Evolutionary conservation across 1,140 invertebrate species (phyloP), one percentile per base, ranked within the genome.

Genomic region (Drosophila kikkawai): DNA sequence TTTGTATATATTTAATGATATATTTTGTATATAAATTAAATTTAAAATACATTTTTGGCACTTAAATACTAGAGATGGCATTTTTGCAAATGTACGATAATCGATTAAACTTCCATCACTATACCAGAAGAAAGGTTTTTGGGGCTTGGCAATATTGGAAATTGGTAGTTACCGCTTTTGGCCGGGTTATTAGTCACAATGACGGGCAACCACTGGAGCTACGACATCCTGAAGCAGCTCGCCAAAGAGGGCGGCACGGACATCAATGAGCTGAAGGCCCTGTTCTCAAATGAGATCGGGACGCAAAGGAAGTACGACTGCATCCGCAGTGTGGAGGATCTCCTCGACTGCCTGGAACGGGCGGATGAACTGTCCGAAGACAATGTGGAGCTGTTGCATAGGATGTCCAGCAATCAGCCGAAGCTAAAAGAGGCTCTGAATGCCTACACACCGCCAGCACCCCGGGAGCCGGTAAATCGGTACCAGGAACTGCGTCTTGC

Each of bases 321-420:
- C 2, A 92, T 92, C 6, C 39, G 15, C 0, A 66, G 34, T 8
- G 48, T 84, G 4, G n/a, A 56, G 3, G 84, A 92, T 19, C 41
- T 92, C 2, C 80, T 92, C 1, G 83, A 90, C 51, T 87, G 68
- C 13, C 59, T 92, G 17, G 91, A 92, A 55, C 47, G 74, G 11
- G 50, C 56, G 4, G 91, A 92, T 63, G 55, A 65, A 15, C 53
- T 88, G 2, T 66, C 39, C 11, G 86, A 86, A 58, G 45, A 78
- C 7, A 82, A 92, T 58, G 64, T 92, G 7, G 65, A 85, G 7
- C 68, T 74, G 0, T 34, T 92, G 8, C 67, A 53, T 11, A 36
- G 26, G 12, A 64, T 67, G 50, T 47, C 45, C 15, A 2, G 0
- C 13, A 34, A 79, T 7, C 63, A 82, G 13, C 41, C 41, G 3